These are phyloP conservation scores for Daktulosphaira vitifoliae DNA, from an alignment of 1,140 invertebrate genomes.

Conservation along the genomic window DNA sequence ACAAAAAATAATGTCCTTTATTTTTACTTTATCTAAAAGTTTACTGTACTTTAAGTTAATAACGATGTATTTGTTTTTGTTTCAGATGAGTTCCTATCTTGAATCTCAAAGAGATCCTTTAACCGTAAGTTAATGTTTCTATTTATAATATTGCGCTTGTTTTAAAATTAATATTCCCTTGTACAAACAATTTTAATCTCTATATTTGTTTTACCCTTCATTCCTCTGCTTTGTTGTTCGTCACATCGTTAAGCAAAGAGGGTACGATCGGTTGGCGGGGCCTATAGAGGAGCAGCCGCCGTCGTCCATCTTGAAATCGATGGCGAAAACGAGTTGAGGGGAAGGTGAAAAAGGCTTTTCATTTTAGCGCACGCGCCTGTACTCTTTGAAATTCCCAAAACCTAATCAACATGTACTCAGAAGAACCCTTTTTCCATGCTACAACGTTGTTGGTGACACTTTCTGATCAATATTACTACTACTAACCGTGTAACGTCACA, in stretches of 20 bases:
- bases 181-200: slow-evolving; percentile 29
- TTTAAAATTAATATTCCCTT: slow-evolving; percentile 20
- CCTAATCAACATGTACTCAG: slow-evolving; percentile 11
- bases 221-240: background rate
- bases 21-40: too few species aligned
- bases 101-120: slow-evolving; percentile 34
- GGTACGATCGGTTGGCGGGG: slow-evolving; percentile 5
- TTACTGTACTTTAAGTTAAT: background rate
- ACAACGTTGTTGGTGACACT: too few species aligned
- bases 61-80: slow-evolving; percentile 2
- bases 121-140: slow-evolving; percentile 17
- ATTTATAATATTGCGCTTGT: slow-evolving; percentile 6
- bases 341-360: slow-evolving; percentile 23
- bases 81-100: slow-evolving; percentile 33
- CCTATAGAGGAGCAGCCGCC: slow-evolving; percentile 13
- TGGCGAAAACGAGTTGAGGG: slow-evolving; percentile 4
- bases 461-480: too few species aligned
- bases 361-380: slow-evolving; percentile 27
- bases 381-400: slow-evolving; percentile 18
- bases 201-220: slow-evolving; percentile 12
- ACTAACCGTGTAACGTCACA: too few species aligned
- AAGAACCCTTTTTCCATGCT: too few species aligned
- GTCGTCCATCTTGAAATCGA: slow-evolving; percentile 33
- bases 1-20: too few species aligned
- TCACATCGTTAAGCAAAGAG: background rate